Evolutionary conservation across 2,888 invertebrate species (phyloP).

Genomic region (Quadroppia sp.): DNA sequence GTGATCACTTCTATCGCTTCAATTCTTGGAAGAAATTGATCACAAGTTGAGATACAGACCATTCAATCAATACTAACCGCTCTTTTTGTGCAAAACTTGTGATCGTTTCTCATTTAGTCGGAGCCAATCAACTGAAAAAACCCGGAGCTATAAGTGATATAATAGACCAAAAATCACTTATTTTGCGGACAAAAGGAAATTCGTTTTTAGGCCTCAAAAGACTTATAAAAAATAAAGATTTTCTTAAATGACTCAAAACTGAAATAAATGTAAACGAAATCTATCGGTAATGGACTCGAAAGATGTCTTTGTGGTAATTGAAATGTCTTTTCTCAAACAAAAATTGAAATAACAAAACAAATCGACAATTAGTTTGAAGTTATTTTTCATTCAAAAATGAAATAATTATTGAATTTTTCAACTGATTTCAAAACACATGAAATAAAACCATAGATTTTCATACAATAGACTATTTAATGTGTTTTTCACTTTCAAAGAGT

Average conservation of each 20-base stretch:
- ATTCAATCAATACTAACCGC: not conserved
- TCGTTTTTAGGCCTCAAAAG: not conserved
- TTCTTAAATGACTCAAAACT: not conserved
- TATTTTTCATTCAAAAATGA: no score
- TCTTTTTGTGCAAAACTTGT: not conserved
- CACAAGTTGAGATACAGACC: conserved; percentile 6
- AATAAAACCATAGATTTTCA: no score
- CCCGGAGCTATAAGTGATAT: conserved; percentile 11
- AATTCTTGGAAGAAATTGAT: conserved; percentile 29
- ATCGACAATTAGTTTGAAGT: not conserved
- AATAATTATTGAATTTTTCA: no score
- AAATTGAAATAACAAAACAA: not conserved
- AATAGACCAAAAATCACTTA: conserved; percentile 24
- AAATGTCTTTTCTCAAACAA: not conserved
- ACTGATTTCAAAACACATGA: no score
- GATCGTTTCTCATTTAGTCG: conserved; percentile 21
- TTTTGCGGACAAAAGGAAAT: conserved; percentile 22
- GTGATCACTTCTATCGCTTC: conserved; percentile 1
- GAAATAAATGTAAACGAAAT: not conserved
- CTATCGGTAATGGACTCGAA: not conserved
- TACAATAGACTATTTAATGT: no score
- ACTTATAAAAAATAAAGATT: conserved; percentile 15
- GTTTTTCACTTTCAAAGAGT: no score
- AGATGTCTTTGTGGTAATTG: not conserved
- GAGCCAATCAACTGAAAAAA: conserved; percentile 25